phyloP scores from a whole-genome alignment of 1,140 invertebrate genomes.

The Heliconius himera region DNA sequence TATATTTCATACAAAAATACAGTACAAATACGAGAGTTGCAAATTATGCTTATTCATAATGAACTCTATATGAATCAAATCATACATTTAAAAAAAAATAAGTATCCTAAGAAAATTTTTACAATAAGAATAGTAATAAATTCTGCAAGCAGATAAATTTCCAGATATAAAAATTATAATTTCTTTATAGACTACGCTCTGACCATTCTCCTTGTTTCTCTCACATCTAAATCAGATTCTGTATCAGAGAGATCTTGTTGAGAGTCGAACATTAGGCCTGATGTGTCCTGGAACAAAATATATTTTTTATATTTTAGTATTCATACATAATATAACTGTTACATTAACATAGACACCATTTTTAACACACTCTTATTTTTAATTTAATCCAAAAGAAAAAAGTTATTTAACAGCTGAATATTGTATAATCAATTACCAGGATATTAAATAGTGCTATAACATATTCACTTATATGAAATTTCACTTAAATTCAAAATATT shows the following conservation, averaged over 20 bases:
- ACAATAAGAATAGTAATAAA: background rate
- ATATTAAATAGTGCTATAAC: too few relatives aligned
- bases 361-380: background rate
- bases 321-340: background rate
- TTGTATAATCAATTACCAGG: too few relatives aligned
- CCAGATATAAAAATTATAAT: background rate
- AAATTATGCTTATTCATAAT: slow-evolving; percentile 48
- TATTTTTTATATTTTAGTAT: slow-evolving; percentile 4
- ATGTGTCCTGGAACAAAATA: slow-evolving; percentile 50
- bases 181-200: slow-evolving; percentile 8
- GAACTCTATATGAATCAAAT: slow-evolving; percentile 17
- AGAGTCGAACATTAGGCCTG: slow-evolving; percentile 44
- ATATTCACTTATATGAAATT: too few relatives aligned
- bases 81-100: slow-evolving; percentile 16
- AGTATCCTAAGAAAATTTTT: slow-evolving; percentile 7
- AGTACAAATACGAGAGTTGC: slow-evolving; percentile 16
- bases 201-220: slow-evolving; percentile 42
- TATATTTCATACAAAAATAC: slow-evolving; percentile 11
- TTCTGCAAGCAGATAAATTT: slow-evolving; percentile 32
- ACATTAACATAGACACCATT: background rate
- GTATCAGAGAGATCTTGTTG: slow-evolving; percentile 60
- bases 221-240: slow-evolving; percentile 63
- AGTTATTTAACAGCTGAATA: too few relatives aligned
- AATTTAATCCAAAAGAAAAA: background rate
- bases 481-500: too few relatives aligned